These are phyloP conservation scores for Ornithoptera alexandrae DNA, from an alignment of 2,888 invertebrate genomes.

Conservation along the genomic window DNA sequence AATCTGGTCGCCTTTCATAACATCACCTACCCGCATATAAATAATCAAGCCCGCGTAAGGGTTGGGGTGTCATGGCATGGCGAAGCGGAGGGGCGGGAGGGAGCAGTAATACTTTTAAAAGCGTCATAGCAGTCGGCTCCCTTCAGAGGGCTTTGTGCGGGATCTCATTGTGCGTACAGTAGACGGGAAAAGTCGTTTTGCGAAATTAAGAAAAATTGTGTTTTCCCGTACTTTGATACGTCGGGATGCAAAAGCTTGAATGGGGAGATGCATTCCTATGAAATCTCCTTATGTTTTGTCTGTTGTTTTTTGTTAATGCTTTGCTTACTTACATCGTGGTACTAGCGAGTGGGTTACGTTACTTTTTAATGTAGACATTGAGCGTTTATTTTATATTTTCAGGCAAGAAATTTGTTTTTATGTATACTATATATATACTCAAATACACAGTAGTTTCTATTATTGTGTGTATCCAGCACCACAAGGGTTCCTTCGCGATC, in stretches of 20 bases:
- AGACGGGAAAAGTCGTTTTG: conserved; percentile 51
- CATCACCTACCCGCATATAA: conserved; percentile 33
- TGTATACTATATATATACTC: background rate
- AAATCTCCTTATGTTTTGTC: conserved; percentile 27
- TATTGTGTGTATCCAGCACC: too few relatives aligned
- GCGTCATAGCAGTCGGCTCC: conserved; percentile 59
- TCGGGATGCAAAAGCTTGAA: conserved; percentile 19
- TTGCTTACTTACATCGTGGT: background rate
- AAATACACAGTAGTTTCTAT: background rate
- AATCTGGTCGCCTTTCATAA: conserved; percentile 23
- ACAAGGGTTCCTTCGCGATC: too few relatives aligned
- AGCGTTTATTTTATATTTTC: background rate
- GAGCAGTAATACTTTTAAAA: conserved; percentile 76
- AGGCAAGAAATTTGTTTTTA: background rate
- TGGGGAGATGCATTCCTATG: conserved; percentile 26
- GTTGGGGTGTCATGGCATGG: conserved; percentile 45
- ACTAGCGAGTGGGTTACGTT: conserved; percentile 1
- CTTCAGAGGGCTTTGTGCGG: conserved; percentile 57
- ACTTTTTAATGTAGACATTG: background rate
- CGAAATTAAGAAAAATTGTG: conserved; percentile 33
- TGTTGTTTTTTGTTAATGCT: conserved; percentile 21
- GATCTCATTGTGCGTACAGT: conserved; percentile 62
- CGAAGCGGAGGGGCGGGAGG: conserved; percentile 37
- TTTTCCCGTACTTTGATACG: conserved; percentile 31
- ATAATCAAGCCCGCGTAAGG: conserved; percentile 46